Percentiles rank a stretch among this genome's conserved stretches.
Evolutionary conservation across 2,113 vertebrate genomes (phyloP).

Genomic region (Ameiurus melas): DNA sequence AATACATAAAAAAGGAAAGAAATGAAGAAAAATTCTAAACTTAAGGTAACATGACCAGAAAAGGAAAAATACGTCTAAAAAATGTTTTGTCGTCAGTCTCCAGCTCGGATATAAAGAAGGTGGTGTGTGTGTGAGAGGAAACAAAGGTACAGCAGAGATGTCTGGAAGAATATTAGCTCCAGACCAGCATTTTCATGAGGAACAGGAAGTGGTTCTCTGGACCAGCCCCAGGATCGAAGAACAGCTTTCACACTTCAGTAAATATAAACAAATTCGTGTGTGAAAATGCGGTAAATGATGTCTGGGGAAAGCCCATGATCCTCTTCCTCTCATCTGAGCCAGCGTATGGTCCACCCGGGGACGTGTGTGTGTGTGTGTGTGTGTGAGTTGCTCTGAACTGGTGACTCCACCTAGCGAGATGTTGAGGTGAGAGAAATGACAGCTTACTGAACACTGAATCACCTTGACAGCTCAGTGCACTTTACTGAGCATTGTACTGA

Average conservation of each 20-base stretch:
- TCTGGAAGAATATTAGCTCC: background rate
- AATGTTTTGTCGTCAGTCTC: too few species aligned
- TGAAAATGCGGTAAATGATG: background rate
- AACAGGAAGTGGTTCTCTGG: background rate
- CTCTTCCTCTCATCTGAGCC: background rate
- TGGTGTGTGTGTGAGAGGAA: background rate
- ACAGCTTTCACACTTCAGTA: background rate
- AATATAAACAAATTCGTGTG: background rate
- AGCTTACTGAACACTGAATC: constrained; percentile 50
- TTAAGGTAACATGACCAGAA: too few species aligned
- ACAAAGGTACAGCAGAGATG: background rate
- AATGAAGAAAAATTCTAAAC: too few species aligned
- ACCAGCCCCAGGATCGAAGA: background rate
- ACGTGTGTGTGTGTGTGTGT: background rate
- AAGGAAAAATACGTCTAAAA: too few species aligned
- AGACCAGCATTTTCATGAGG: background rate
- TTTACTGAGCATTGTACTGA: constrained; percentile 47
- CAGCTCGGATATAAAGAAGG: background rate
- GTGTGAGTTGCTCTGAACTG: constrained; percentile 37
- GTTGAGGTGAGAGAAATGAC: constrained; percentile 49
- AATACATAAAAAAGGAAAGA: too few species aligned
- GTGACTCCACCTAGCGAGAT: constrained; percentile 36
- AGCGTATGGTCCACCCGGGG: background rate
- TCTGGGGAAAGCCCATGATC: background rate
- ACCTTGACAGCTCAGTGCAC: constrained; percentile 49